phyloP scores from a whole-genome alignment of 2,113 vertebrate genomes.

The Fukomys damarensis region DNA sequence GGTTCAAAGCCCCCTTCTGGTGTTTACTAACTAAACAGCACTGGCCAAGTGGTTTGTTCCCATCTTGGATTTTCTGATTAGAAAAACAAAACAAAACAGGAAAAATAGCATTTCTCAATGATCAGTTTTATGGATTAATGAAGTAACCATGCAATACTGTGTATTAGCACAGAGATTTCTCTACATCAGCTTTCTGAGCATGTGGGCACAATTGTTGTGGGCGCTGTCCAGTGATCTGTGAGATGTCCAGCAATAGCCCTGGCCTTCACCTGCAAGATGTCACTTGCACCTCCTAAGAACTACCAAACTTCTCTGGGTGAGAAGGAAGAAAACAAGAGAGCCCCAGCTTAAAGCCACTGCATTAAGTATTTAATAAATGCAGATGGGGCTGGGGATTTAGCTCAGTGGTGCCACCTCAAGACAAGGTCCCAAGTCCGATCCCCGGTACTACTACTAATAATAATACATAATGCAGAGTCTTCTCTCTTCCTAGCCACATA shows the following conservation, averaged over 20 bases:
- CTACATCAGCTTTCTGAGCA: accelerated
- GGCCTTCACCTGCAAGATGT: background rate
- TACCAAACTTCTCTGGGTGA: background rate
- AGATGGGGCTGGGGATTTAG: no score
- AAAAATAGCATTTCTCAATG: background rate
- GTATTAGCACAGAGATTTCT: background rate
- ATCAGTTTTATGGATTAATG: background rate
- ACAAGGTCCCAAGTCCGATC: no score
- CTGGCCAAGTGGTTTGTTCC: background rate
- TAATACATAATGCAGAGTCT: no score
- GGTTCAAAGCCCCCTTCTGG: background rate
- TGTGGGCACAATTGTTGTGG: accelerated
- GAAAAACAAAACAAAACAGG: background rate
- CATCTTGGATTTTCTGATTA: background rate
- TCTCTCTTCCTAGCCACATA: background rate
- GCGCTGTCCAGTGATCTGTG: background rate
- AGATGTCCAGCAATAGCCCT: background rate
- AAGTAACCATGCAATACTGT: background rate
- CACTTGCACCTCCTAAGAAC: background rate
- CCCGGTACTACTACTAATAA: no score
- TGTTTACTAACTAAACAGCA: background rate
- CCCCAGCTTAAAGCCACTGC: background rate
- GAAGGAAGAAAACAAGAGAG: background rate
- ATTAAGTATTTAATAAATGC: background rate
- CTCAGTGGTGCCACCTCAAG: no score